A percentile compares a stretch with the other conserved stretches of the same genome.
These are phyloP conservation scores for Dermolepida albohirtum DNA, from an alignment of 2,888 invertebrate genomes.

Conservation along the genomic window DNA sequence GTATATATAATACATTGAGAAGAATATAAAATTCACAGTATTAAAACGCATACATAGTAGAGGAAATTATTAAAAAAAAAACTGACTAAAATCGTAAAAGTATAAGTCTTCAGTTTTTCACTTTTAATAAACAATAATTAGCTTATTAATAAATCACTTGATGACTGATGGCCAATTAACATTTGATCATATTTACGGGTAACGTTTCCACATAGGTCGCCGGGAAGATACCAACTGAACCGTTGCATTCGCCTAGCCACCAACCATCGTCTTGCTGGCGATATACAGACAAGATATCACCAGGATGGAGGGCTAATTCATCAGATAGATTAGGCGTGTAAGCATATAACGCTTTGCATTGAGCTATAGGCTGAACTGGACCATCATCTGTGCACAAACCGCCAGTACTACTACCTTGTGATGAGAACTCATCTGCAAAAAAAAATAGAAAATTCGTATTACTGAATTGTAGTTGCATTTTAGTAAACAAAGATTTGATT, in stretches of 20 bases:
- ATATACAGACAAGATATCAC: constrained; percentile 89
- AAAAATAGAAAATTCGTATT: background rate
- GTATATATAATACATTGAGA: constrained; percentile 29
- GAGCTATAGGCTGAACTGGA: constrained; percentile 71
- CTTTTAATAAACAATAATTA: background rate
- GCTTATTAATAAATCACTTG: constrained; percentile 5
- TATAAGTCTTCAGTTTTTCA: constrained; percentile 23
- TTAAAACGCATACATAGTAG: constrained; percentile 16
- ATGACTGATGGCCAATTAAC: constrained; percentile 16
- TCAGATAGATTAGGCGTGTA: constrained; percentile 90
- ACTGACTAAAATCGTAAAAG: constrained; percentile 14
- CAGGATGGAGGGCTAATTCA: constrained; percentile 78
- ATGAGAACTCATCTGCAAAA: constrained; percentile 81
- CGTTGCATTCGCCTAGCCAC: constrained; percentile 93
- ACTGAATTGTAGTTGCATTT: too few species aligned
- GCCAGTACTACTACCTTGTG: constrained; percentile 71
- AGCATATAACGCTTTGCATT: constrained; percentile 87
- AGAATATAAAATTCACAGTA: constrained; percentile 31
- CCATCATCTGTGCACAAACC: constrained; percentile 57
- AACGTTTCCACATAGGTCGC: constrained; percentile 89
- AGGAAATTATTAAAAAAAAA: constrained; percentile 27
- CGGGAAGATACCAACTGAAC: constrained; percentile 90
- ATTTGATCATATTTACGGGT: constrained; percentile 40
- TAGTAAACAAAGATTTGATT: too few species aligned
- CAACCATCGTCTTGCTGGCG: constrained; percentile 93